phyloP scores from a whole-genome alignment of 2,797 vertebrate genomes.

The Phoxinus dragarum region DNA sequence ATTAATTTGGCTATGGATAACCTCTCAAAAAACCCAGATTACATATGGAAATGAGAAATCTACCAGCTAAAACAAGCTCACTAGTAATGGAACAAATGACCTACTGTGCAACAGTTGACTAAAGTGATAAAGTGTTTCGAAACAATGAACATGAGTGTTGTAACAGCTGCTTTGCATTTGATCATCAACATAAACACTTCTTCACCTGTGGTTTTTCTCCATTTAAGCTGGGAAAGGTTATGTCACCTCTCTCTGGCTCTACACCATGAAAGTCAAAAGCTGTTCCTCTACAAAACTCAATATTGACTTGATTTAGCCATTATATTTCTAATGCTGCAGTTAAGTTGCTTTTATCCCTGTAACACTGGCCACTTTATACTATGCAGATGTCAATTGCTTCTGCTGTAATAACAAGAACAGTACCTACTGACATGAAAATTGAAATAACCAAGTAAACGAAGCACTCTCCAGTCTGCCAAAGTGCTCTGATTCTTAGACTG shows the following conservation, averaged over 20 bases:
- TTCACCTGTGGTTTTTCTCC: not conserved
- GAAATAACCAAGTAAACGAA: conserved; percentile 44
- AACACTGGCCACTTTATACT: conserved; percentile 15
- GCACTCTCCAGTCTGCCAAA: conserved; percentile 18
- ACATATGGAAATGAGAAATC: conserved; percentile 47
- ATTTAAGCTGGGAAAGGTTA: not conserved
- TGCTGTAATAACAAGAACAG: conserved; percentile 20
- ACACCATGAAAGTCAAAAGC: not conserved
- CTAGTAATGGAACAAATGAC: not conserved
- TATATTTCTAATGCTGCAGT: not conserved
- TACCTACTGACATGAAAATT: conserved; percentile 33
- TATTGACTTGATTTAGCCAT: conserved; percentile 14
- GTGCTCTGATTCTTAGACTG: conserved; percentile 34
- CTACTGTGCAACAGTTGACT: conserved; percentile 46
- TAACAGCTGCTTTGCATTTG: conserved; percentile 24
- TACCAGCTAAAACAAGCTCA: conserved; percentile 47
- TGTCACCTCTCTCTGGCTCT: not conserved
- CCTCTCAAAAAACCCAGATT: conserved; percentile 52
- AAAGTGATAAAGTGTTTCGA: conserved; percentile 39
- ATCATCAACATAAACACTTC: conserved; percentile 7
- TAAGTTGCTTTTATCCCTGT: not conserved
- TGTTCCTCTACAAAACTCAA: not conserved
- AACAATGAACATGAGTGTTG: not conserved
- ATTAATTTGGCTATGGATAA: conserved; percentile 37
- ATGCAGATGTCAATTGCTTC: conserved; percentile 24